Evolutionary conservation across 1,140 invertebrate species (phyloP).

Genomic region (Drosophila sproati): DNA sequence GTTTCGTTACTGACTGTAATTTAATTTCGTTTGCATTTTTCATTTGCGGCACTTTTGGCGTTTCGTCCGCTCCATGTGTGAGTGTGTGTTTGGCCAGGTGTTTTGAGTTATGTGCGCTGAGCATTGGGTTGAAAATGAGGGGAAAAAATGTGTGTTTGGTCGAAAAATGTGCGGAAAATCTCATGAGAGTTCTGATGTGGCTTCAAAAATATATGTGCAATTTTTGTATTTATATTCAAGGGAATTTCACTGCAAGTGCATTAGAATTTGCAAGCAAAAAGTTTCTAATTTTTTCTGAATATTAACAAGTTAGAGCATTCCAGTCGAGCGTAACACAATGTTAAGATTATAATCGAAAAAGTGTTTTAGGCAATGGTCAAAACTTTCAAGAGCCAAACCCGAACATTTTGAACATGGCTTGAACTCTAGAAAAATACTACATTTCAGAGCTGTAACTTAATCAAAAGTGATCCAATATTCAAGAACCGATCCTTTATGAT

Average conservation of each 20-base stretch:
- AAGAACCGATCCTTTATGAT: too few species aligned
- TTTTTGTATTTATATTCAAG: constrained; percentile 22
- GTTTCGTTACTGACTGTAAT: constrained; percentile 79
- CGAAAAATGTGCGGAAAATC: constrained; percentile 58
- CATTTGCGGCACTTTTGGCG: constrained; percentile 81
- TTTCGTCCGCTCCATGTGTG: constrained; percentile 42
- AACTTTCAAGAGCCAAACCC: too few species aligned
- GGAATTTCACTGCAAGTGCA: not conserved
- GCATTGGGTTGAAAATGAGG: constrained; percentile 74
- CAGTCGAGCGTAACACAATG: too few species aligned
- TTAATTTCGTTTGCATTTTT: constrained; percentile 83
- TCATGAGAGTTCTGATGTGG: constrained; percentile 50
- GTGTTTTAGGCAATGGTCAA: too few species aligned
- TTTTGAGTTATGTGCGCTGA: constrained; percentile 77
- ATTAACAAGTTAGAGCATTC: too few species aligned
- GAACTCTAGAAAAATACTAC: too few species aligned
- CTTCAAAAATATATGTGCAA: constrained; percentile 24
- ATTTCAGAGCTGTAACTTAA: too few species aligned
- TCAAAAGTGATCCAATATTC: too few species aligned
- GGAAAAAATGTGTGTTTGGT: constrained; percentile 44
- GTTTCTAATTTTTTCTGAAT: too few species aligned
- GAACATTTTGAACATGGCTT: too few species aligned
- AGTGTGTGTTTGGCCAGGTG: constrained; percentile 51
- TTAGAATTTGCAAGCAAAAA: not conserved
- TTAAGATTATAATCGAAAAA: too few species aligned